A percentile compares a stretch with the other conserved stretches of the same genome.
Evolutionary conservation across 2,797 vertebrate species (phyloP).

Genomic region (Enteromius fasciolatus): DNA sequence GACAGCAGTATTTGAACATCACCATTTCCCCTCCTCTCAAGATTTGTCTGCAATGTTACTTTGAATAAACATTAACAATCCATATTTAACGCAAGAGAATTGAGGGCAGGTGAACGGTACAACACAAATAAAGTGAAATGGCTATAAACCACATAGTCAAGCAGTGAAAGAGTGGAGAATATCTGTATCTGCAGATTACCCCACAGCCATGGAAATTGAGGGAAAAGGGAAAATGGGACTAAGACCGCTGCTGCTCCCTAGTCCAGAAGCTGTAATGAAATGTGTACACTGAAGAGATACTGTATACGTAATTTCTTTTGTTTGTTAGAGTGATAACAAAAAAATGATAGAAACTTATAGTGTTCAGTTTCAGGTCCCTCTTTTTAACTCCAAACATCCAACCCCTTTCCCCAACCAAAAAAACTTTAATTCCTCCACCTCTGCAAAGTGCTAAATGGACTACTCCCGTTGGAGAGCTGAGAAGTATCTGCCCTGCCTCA

Average conservation of each 20-base stretch:
- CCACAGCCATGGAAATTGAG: conserved; percentile 12
- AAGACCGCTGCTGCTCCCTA: conserved; percentile 26
- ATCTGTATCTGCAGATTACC: conserved; percentile 7
- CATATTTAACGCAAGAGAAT: conserved; percentile 29
- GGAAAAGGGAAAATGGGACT: conserved; percentile 15
- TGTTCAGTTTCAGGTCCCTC: conserved; percentile 66
- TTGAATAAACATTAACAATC: conserved; percentile 16
- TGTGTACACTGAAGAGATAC: conserved; percentile 75
- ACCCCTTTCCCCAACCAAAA: conserved; percentile 45
- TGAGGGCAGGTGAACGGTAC: conserved; percentile 31
- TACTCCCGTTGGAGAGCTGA: conserved; percentile 28
- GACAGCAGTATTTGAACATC: conserved; percentile 35
- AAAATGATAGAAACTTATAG: conserved; percentile 78
- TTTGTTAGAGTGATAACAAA: conserved; percentile 74
- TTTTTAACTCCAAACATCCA: conserved; percentile 10
- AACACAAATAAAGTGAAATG: conserved; percentile 40
- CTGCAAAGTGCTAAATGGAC: conserved; percentile 50
- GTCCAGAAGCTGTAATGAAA: conserved; percentile 33
- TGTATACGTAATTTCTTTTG: conserved; percentile 68
- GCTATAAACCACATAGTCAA: conserved; percentile 36
- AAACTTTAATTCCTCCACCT: conserved; percentile 17
- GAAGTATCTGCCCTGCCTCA: conserved; percentile 66
- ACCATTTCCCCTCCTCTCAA: not conserved
- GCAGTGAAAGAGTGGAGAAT: conserved; percentile 24
- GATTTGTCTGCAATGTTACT: conserved; percentile 38